Evolutionary conservation across 2,888 invertebrate species (phyloP).

Genomic region (Heliconius sara): DNA sequence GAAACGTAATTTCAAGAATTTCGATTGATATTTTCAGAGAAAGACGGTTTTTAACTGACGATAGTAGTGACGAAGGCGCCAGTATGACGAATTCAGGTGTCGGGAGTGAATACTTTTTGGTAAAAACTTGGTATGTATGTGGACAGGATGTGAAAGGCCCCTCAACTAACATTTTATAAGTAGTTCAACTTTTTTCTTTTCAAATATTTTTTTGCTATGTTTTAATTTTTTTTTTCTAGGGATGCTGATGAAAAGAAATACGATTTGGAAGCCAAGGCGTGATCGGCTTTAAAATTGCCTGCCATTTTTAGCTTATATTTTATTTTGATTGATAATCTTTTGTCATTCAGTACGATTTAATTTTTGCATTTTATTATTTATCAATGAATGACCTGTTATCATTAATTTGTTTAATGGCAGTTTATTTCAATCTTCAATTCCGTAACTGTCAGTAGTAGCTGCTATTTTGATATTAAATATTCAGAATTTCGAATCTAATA

Average conservation of each 20-base stretch:
- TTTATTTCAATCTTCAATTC: background rate
- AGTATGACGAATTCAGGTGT: slow-evolving; percentile 63
- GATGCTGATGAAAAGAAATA: slow-evolving; percentile 77
- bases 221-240: slow-evolving; percentile 64
- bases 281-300: slow-evolving; percentile 53
- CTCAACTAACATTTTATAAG: background rate
- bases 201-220: slow-evolving; percentile 44
- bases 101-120: slow-evolving; percentile 73
- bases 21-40: slow-evolving; percentile 71
- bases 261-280: slow-evolving; percentile 74
- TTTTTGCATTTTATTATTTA: slow-evolving; percentile 18
- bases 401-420: background rate
- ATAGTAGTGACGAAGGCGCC: slow-evolving; percentile 73
- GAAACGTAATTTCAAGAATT: slow-evolving; percentile 17
- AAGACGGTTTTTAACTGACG: slow-evolving; percentile 72
- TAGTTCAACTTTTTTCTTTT: background rate
- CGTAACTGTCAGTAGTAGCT: background rate
- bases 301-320: slow-evolving; percentile 40
- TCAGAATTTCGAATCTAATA: background rate
- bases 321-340: slow-evolving; percentile 19
- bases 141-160: slow-evolving; percentile 18
- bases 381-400: background rate
- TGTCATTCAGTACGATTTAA: background rate
- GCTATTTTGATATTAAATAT: slow-evolving; percentile 9
- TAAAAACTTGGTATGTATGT: slow-evolving; percentile 77